Base-by-base conservation (phyloP, 1,140 invertebrate genomes). In the Lanistes nyassanus region DNA sequence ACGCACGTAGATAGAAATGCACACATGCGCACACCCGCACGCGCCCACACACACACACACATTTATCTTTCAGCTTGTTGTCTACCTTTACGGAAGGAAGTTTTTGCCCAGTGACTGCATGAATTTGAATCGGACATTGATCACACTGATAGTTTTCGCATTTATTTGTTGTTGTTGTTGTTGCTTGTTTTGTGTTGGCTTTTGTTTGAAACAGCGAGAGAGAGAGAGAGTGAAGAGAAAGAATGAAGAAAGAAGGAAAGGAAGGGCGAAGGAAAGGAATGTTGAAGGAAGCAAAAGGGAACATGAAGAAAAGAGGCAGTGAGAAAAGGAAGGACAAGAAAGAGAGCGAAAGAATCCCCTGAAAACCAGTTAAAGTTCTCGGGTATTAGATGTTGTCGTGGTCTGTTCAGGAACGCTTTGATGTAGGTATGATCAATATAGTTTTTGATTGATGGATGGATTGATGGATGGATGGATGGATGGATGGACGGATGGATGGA, bases 161-260 rank as follows among this genome's bases (percentile, higher is more conserved):
- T n/a, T n/a, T n/a, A n/a, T n/a, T n/a, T n/a, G n/a, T n/a, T n/a
- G n/a, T n/a, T n/a, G n/a, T n/a, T n/a, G n/a, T n/a, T n/a, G n/a
- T n/a, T n/a, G n/a, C n/a, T n/a, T n/a, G n/a, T n/a, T 42, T 56
- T 62, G 58, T 62, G 37, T 62, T 36, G 23, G 71, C 26, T 36
- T 62, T 56, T 62, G 39, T 51, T 13, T 58, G 34, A 39, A 42
- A 47, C 19, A 39, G 16, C 34, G 36, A 64, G 31, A 74, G 26
- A 60, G 37, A 60, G 60, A 64, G 55, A 60, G 37, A 60, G 34
- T 26, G 71, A 64, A 36, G 26, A 42, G 11, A 74, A 56, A 36
- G 37, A 5, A 2, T 0, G 58, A 39, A 42, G 7, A 21, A 26
- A 26, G 21, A 34, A 36, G 26, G 3, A 26, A 39, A 26, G n/a